These are phyloP conservation scores for Caenorhabditis afra DNA, from an alignment of 2,888 invertebrate genomes.

Conservation along the genomic window DNA sequence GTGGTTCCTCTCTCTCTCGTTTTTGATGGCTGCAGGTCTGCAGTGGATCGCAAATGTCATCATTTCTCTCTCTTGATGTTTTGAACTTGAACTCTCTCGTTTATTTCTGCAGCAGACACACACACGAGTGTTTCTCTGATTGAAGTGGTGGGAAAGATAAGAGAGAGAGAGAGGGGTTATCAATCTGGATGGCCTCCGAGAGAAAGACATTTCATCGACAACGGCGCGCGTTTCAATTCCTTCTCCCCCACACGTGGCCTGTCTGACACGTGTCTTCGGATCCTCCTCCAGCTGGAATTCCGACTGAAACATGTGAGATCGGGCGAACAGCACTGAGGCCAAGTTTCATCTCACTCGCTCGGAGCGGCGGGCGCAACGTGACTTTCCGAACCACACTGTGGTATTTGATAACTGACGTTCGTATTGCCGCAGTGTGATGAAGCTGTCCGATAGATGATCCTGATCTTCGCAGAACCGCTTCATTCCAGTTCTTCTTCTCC, in stretches of 20 bases:
- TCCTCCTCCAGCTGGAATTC: background rate
- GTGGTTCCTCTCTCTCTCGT: background rate
- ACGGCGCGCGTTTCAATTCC: slow-evolving; percentile 4
- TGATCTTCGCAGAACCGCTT: too few species aligned
- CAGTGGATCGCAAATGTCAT: slow-evolving; percentile 31
- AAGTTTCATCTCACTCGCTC: slow-evolving; percentile 5
- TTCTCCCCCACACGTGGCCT: too few species aligned
- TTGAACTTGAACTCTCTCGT: slow-evolving; percentile 46
- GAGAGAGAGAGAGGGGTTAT: background rate
- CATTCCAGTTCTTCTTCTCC: background rate
- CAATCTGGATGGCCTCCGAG: slow-evolving; percentile 5
- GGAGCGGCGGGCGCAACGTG: background rate
- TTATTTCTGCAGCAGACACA: slow-evolving; percentile 12
- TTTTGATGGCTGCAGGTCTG: background rate
- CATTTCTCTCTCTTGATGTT: slow-evolving; percentile 39
- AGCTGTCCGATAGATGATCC: too few species aligned
- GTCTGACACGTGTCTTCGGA: background rate
- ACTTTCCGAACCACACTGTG: background rate
- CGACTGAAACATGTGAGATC: slow-evolving; percentile 21
- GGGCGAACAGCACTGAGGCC: background rate
- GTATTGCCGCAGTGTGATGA: too few species aligned
- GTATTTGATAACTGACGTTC: too few species aligned
- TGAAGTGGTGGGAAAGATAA: slow-evolving; percentile 6
- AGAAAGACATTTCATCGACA: slow-evolving; percentile 25
- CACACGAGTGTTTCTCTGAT: slow-evolving; percentile 35